Evolutionary conservation across 2,888 invertebrate species (phyloP), one percentile per base, ranked within the genome.

Genomic region (Oscheius sp.): DNA sequence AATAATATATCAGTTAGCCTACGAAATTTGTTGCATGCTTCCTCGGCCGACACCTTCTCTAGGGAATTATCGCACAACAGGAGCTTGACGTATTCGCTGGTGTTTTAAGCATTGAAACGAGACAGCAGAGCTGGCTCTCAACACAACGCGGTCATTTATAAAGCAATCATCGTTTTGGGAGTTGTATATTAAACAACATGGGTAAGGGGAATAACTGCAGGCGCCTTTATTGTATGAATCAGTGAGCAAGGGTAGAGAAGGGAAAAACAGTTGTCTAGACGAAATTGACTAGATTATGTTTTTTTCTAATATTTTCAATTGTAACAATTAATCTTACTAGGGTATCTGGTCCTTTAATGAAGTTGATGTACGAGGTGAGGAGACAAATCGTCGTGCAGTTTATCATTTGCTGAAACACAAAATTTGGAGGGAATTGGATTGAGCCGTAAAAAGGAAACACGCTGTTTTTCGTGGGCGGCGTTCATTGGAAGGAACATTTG

Each of bases 371-470:
- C 14, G 74, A 64, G 33, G 77, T 71, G 8, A 77, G 63, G 20
- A 77, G 54, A 50, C 77, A 77, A 22, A 77, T 72, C 9, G 74
- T 71, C 12, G 72, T 63, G 64, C 77, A 77, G 47, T 77, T 71
- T 73, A 77, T 74, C 65, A 17, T 54, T 47, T 22, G 47, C 24
- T 47, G 47, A 24, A 22, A 20, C 47, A 47, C 14, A 47, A 12
- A 12, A 20, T 12, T 47, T 47, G 20, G 47, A 24, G 24, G 22
- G 24, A 22, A 5, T 22, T 47, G 47, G 24, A 24, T 24, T 36
- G 36, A 8, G 36, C 36, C 36, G 36, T 36, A 9, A 8, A 36
- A 9, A 36, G n/a, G n/a, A n/a, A n/a, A n/a, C n/a, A n/a, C n/a
- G n/a, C 20, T 41, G 41, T 47, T 47, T 22, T 47, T 3, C 22